A percentile compares a stretch with the other conserved stretches of the same genome.
phyloP scores from a whole-genome alignment of 2,113 vertebrate species.

The Micromys minutus region DNA sequence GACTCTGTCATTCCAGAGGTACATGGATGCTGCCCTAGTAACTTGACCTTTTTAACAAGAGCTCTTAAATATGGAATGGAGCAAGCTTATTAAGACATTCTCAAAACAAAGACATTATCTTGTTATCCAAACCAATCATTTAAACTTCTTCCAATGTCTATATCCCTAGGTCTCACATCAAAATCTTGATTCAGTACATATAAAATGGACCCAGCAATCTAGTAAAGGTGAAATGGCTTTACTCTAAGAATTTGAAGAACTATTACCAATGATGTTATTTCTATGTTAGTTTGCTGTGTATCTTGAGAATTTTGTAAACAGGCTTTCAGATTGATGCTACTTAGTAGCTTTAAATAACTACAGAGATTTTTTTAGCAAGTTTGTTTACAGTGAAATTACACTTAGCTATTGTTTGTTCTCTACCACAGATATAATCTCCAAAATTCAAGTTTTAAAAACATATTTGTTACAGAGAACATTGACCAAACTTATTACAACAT shows the following conservation, averaged over 20 bases:
- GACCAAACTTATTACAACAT: neutral
- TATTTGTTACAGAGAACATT: neutral
- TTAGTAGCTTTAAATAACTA: neutral
- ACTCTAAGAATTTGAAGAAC: neutral
- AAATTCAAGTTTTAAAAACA: neutral
- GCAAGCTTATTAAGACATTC: neutral
- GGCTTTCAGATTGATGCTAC: neutral
- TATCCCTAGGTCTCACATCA: neutral
- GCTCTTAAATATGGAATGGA: neutral
- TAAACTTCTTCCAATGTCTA: neutral
- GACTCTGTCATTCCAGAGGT: neutral
- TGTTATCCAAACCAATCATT: slow-evolving; percentile 1
- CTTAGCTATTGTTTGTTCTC: neutral
- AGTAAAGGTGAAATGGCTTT: neutral
- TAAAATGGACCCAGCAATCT: neutral
- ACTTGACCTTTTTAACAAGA: neutral
- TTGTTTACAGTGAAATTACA: neutral
- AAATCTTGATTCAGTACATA: neutral
- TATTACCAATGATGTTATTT: neutral
- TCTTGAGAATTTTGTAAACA: neutral
- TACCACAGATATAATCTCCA: neutral
- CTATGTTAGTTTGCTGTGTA: neutral
- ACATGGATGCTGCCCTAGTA: neutral
- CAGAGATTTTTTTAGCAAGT: neutral
- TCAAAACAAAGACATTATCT: neutral